These are phyloP conservation scores for Dicranocentrus wangi DNA, from an alignment of 2,888 invertebrate genomes.

Conservation along the genomic window DNA sequence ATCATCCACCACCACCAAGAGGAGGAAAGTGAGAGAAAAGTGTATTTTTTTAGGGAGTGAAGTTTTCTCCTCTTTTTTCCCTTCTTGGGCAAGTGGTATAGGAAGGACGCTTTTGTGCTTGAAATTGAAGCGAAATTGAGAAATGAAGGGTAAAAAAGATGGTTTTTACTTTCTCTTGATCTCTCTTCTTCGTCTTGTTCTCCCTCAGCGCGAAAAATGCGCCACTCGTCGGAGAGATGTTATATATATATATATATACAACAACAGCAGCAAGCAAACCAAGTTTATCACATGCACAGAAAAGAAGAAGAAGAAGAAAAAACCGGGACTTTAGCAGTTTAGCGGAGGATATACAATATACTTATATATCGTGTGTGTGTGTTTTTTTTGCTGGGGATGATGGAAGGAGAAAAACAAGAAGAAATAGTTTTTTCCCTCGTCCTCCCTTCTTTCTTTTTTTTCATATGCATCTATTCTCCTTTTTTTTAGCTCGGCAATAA, in stretches of 20 bases:
- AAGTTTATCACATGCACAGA: slow-evolving; percentile 1
- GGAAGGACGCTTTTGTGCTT: slow-evolving; percentile 41
- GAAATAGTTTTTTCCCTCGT: no score
- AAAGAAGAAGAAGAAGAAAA: background rate
- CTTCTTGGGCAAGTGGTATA: slow-evolving; percentile 7
- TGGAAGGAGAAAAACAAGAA: no score
- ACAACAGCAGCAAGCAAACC: background rate
- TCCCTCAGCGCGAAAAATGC: slow-evolving; percentile 23
- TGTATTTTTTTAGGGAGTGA: background rate
- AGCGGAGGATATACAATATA: no score
- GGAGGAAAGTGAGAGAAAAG: slow-evolving; percentile 3
- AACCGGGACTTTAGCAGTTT: no score
- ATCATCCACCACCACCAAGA: no score
- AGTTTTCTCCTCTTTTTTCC: background rate
- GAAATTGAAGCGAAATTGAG: slow-evolving; percentile 53
- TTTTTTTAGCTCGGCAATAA: slow-evolving; percentile 3
- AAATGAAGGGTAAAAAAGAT: slow-evolving; percentile 47
- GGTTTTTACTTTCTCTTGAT: slow-evolving; percentile 31
- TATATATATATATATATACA: no score
- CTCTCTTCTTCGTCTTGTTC: background rate
- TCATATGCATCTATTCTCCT: background rate
- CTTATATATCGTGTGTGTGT: no score
- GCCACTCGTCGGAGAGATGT: slow-evolving; percentile 4
- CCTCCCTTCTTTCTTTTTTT: background rate
- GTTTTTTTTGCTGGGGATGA: no score